Conservation (phyloP, 2,888 invertebrate genomes). For the Heliothis peltigera region DNA sequence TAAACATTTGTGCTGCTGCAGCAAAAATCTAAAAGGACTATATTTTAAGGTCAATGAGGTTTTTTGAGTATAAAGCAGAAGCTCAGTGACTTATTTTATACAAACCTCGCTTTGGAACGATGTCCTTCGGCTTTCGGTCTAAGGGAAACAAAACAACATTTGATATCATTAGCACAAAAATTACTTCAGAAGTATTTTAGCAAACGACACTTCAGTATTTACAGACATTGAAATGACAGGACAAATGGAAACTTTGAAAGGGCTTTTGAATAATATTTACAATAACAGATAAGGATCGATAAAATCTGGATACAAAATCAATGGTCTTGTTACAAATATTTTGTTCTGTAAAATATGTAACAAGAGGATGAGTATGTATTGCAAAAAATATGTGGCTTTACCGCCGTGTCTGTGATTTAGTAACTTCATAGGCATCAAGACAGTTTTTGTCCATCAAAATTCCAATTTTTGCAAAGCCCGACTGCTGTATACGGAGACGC, state of each 20-base stretch:
- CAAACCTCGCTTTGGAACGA: slow-evolving; percentile 82
- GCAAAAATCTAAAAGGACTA: not conserved
- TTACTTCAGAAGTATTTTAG: slow-evolving; percentile 31
- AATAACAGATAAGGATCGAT: slow-evolving; percentile 8
- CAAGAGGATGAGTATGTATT: slow-evolving; percentile 9
- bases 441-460: too few relatives aligned
- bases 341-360: slow-evolving; percentile 20
- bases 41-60: too few relatives aligned
- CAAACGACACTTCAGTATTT: slow-evolving; percentile 20
- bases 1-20: not conserved
- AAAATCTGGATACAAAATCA: not conserved
- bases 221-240: slow-evolving; percentile 4
- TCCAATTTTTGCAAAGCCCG: too few relatives aligned
- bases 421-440: not conserved
- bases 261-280: slow-evolving; percentile 40
- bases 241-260: slow-evolving; percentile 19
- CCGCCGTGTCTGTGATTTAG: slow-evolving; percentile 15
- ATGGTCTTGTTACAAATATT: slow-evolving; percentile 26
- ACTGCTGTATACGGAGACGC: too few relatives aligned
- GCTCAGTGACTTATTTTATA: slow-evolving; percentile 31
- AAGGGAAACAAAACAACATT: slow-evolving; percentile 60
- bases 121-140: slow-evolving; percentile 84
- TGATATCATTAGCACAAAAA: slow-evolving; percentile 66
- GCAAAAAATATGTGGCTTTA: slow-evolving; percentile 14
- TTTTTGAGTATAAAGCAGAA: not conserved